Evolutionary conservation across 2,888 invertebrate genomes (phyloP).

Genomic region (Neoscelio sp.): DNA sequence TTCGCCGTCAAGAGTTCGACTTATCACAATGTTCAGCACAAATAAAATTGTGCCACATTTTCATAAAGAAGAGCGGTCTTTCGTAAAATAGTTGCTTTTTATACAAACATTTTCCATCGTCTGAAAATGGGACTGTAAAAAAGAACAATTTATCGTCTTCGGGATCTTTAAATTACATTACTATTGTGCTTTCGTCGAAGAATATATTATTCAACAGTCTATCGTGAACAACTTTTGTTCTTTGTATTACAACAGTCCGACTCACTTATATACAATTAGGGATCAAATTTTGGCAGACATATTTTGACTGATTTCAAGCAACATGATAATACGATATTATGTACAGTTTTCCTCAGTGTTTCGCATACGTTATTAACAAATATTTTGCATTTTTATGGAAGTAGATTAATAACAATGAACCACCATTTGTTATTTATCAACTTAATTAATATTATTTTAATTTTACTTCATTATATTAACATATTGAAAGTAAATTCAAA

Average conservation of each 20-base stretch:
- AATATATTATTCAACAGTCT: neutral
- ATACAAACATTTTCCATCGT: constrained; percentile 5
- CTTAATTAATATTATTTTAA: too few species aligned
- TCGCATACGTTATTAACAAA: too few species aligned
- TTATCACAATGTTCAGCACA: neutral
- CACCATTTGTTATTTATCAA: too few species aligned
- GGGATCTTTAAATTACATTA: neutral
- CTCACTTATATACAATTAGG: constrained; percentile 45
- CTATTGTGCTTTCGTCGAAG: constrained; percentile 1
- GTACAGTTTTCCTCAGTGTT: too few species aligned
- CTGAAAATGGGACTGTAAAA: constrained; percentile 12
- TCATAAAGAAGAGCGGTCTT: constrained; percentile 5
- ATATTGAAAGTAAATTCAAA: too few species aligned
- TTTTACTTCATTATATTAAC: too few species aligned
- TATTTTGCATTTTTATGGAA: neutral
- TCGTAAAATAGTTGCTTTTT: constrained; percentile 15
- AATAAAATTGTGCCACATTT: constrained; percentile 7
- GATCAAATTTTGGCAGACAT: constrained; percentile 21
- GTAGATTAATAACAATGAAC: too few species aligned
- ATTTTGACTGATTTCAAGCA: neutral
- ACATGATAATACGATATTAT: constrained; percentile 15
- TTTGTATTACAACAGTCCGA: constrained; percentile 19
- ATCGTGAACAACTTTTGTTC: constrained; percentile 9
- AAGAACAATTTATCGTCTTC: constrained; percentile 1
- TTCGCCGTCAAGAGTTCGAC: constrained; percentile 1